Evolutionary conservation across 2,797 vertebrate species (phyloP).

Genomic region (Cyprinodon diabolis): DNA sequence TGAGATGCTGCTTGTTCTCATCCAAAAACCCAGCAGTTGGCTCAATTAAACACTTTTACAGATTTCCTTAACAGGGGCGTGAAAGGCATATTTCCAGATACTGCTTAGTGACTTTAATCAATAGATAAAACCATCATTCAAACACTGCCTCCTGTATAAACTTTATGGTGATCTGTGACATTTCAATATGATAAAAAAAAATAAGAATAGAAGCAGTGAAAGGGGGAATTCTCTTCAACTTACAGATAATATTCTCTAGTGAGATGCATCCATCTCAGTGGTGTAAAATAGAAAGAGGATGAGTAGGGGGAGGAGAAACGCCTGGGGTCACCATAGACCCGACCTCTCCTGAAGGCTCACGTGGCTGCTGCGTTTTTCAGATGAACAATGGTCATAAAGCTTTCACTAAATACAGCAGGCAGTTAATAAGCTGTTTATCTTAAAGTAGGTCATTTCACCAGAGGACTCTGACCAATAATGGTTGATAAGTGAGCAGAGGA

Average conservation of each 20-base stretch:
- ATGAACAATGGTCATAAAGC: constrained; percentile 31
- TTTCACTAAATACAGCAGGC: not conserved
- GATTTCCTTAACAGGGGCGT: too few species aligned
- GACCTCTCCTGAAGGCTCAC: constrained; percentile 53
- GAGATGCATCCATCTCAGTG: not conserved
- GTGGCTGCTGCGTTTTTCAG: constrained; percentile 49
- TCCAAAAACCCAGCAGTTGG: not conserved
- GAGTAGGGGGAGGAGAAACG: constrained; percentile 15
- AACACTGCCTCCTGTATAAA: too few species aligned
- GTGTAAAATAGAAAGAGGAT: constrained; percentile 11
- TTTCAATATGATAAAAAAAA: too few species aligned
- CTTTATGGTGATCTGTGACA: too few species aligned
- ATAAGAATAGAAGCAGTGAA: too few species aligned
- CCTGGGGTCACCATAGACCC: constrained; percentile 47
- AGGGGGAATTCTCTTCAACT: too few species aligned
- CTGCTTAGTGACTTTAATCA: too few species aligned
- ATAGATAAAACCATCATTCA: too few species aligned
- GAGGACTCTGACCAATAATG: constrained; percentile 5
- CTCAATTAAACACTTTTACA: not conserved
- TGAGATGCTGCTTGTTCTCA: too few species aligned
- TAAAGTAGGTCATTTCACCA: constrained; percentile 17
- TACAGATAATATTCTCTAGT: too few species aligned
- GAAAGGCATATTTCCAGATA: too few species aligned
- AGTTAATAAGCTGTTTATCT: not conserved
- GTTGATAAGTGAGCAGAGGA: constrained; percentile 11